Evolutionary conservation across 1,140 invertebrate genomes (phyloP).

Genomic region (Chelonus insularis): DNA sequence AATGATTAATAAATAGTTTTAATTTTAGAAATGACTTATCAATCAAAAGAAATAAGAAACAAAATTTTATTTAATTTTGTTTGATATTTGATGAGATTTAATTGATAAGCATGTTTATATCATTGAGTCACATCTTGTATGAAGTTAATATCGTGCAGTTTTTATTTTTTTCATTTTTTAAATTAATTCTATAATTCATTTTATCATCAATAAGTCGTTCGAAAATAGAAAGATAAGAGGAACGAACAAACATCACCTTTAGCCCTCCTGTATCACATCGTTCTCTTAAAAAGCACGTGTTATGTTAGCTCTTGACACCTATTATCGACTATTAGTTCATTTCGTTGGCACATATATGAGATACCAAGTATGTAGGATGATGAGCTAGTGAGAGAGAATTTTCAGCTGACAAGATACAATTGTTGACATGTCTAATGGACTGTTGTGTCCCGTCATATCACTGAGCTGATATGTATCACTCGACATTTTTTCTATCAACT

Average conservation of each 20-base stretch:
- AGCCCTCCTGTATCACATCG: background rate
- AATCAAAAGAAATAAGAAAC: background rate
- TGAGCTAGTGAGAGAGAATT: conserved; percentile 36
- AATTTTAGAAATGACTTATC: background rate
- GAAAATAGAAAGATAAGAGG: background rate
- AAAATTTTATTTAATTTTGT: background rate
- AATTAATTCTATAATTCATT: background rate
- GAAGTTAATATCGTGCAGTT: background rate
- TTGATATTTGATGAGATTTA: background rate
- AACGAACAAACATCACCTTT: conserved; percentile 7
- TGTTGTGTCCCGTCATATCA: conserved; percentile 34
- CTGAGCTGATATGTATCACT: conserved; percentile 18
- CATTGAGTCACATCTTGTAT: background rate
- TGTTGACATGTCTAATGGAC: conserved; percentile 50
- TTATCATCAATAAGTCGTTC: conserved; percentile 2
- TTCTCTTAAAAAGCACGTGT: conserved; percentile 9
- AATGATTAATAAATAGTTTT: background rate
- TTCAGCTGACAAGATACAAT: conserved; percentile 32
- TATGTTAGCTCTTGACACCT: conserved; percentile 41
- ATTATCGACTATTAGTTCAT: conserved; percentile 40
- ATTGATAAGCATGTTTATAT: background rate
- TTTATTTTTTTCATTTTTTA: background rate
- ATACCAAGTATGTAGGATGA: no score
- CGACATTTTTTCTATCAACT: no score
- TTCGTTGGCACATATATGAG: background rate